Conservation (phyloP, 1,140 invertebrate species). For the Scaptodrosophila lebanonensis region DNA sequence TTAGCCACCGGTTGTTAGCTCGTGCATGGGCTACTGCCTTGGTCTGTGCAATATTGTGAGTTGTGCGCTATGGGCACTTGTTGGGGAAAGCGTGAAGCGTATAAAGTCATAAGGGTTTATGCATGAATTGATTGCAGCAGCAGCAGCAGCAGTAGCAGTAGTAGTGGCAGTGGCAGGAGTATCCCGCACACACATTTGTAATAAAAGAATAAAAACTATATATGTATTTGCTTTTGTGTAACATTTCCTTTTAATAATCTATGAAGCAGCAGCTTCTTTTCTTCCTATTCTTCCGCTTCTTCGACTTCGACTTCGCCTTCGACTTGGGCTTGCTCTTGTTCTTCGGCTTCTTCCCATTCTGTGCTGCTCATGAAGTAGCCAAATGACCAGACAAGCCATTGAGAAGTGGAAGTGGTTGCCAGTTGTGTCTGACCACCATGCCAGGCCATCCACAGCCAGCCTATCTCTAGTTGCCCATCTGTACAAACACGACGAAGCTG, state of each 20-base stretch:
- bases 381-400: too few relatives aligned
- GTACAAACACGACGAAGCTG: too few relatives aligned
- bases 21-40: constrained; percentile 12
- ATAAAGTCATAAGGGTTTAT: constrained; percentile 74
- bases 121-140: constrained; percentile 67
- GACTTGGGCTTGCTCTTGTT: too few relatives aligned
- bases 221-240: constrained; percentile 58
- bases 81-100: constrained; percentile 69
- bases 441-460: too few relatives aligned
- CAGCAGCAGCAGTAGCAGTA: too few relatives aligned
- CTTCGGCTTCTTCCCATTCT: too few relatives aligned
- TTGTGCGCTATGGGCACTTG: constrained; percentile 27
- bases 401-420: too few relatives aligned
- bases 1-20: constrained; percentile 26
- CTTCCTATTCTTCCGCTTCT: not conserved
- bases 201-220: constrained; percentile 68
- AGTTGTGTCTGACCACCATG: too few relatives aligned
- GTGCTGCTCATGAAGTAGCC: too few relatives aligned
- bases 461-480: too few relatives aligned
- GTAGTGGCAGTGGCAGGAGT: too few relatives aligned
- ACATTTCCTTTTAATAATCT: constrained; percentile 67
- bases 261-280: constrained; percentile 47
- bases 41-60: constrained; percentile 23
- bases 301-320: not conserved
- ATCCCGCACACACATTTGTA: constrained; percentile 17